These are phyloP conservation scores for Sapayoa aenigma DNA, from an alignment of 2,113 vertebrate species.

Conservation along the genomic window DNA sequence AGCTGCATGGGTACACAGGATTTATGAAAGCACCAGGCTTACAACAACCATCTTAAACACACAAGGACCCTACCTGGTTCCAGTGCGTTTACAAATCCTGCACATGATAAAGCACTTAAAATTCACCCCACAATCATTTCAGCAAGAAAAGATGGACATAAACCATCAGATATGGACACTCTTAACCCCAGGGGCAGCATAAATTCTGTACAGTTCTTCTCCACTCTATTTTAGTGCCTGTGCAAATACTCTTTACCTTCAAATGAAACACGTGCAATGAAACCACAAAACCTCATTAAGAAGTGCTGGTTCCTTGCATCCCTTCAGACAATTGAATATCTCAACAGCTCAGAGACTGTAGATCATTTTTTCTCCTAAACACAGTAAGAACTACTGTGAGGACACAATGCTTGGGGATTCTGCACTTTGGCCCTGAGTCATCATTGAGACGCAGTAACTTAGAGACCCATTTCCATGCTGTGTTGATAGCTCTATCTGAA, in stretches of 20 bases:
- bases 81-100: not conserved
- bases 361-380: not conserved
- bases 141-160: not conserved
- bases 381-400: not conserved
- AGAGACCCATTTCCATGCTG: not conserved
- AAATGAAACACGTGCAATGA: slow-evolving; percentile 4
- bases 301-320: not conserved
- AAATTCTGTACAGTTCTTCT: not conserved
- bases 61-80: not conserved
- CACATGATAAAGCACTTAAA: not conserved
- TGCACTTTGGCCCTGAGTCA: not conserved
- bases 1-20: not conserved
- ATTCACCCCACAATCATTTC: slow-evolving; percentile 18
- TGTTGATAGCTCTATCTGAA: not conserved
- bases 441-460: not conserved
- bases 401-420: not conserved
- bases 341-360: not conserved
- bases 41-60: not conserved
- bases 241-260: slow-evolving; percentile 7
- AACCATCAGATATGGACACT: not conserved
- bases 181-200: not conserved
- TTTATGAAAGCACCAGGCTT: not conserved
- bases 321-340: slow-evolving; percentile 5
- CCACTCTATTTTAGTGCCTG: not conserved
- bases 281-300: slow-evolving; percentile 9